Evolutionary conservation across 1,140 invertebrate genomes (phyloP).

Genomic region (Hylaeus anthracinus): DNA sequence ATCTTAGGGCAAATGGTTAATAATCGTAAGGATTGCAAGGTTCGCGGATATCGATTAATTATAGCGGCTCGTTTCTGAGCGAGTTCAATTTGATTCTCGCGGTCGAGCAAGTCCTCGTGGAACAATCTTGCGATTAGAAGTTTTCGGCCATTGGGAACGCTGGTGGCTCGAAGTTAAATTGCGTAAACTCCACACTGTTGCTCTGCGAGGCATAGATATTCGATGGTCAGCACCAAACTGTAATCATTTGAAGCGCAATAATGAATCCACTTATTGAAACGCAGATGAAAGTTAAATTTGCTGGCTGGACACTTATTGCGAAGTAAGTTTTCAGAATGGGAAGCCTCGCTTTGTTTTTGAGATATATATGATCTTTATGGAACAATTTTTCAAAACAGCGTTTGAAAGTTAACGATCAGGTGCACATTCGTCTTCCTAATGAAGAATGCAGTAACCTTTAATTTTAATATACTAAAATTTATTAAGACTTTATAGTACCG

Average conservation of each 20-base stretch:
- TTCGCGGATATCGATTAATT: background rate
- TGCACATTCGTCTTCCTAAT: too few relatives aligned
- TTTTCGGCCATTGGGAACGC: slow-evolving; percentile 29
- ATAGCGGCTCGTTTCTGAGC: background rate
- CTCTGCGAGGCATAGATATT: background rate
- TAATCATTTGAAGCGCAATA: slow-evolving; percentile 1
- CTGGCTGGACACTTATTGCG: background rate
- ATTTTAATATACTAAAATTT: too few relatives aligned
- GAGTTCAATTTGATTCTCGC: slow-evolving; percentile 1
- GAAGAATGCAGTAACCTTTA: too few relatives aligned
- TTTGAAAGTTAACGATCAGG: too few relatives aligned
- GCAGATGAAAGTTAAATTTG: background rate
- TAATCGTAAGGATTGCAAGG: too few relatives aligned
- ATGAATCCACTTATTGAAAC: slow-evolving; percentile 2
- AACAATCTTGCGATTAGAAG: slow-evolving; percentile 28
- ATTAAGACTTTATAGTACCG: too few relatives aligned
- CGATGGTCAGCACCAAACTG: background rate
- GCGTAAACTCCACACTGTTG: slow-evolving; percentile 21
- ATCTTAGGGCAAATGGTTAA: background rate
- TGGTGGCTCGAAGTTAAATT: slow-evolving; percentile 59
- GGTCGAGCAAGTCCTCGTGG: background rate
- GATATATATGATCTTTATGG: too few relatives aligned
- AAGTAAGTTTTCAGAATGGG: background rate
- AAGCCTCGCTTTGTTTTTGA: background rate
- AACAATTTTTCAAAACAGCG: too few relatives aligned